phyloP scores from a whole-genome alignment of 1,140 invertebrate species.

The Calliphora vicina region DNA sequence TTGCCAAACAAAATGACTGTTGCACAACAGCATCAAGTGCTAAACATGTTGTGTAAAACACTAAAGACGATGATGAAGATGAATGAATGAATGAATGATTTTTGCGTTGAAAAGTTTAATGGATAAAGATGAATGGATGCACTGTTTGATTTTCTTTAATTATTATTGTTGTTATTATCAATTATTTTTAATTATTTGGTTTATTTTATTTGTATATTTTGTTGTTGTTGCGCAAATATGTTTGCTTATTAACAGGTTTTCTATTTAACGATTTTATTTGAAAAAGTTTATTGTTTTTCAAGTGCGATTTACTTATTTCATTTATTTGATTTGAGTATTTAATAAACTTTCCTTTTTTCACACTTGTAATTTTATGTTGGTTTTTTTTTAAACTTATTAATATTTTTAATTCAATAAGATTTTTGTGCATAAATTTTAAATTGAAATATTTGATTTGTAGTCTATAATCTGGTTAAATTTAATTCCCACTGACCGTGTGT shows the following conservation, averaged over 20 bases:
- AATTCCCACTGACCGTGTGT: no score
- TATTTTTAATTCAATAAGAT: no score
- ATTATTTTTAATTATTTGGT: neutral
- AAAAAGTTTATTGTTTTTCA: neutral
- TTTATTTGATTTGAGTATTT: neutral
- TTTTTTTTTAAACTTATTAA: neutral
- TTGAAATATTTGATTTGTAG: no score
- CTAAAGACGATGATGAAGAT: neutral
- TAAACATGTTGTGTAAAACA: conserved; percentile 5
- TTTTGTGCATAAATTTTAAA: no score
- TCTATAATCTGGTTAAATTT: no score
- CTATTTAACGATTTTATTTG: neutral
- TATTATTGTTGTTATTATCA: neutral
- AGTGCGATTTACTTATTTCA: neutral
- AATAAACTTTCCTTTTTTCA: neutral
- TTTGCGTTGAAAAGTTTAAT: neutral
- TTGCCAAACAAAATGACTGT: no score
- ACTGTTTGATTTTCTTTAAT: neutral
- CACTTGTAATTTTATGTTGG: neutral
- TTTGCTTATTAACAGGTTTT: neutral
- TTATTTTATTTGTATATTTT: no score
- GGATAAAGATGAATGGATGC: neutral
- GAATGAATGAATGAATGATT: neutral
- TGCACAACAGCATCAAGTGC: neutral
- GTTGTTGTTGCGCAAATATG: no score